A percentile compares a stretch with the other conserved stretches of the same genome.
These are phyloP conservation scores for Euclidia mi DNA, from an alignment of 2,888 invertebrate genomes.

Conservation along the genomic window DNA sequence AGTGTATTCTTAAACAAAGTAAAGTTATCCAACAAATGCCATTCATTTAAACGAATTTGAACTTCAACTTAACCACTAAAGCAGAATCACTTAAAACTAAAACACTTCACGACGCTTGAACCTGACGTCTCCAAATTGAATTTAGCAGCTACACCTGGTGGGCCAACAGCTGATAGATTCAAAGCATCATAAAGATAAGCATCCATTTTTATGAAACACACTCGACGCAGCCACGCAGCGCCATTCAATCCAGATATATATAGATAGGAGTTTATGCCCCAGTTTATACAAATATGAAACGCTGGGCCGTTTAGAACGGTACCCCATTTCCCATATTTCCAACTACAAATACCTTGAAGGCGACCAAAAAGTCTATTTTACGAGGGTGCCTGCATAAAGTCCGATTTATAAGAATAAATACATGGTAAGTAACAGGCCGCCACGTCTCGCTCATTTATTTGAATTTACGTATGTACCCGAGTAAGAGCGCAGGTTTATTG, in stretches of 20 bases:
- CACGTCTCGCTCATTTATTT: conserved; percentile 59
- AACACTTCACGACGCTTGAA: neutral
- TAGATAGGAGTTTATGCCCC: conserved; percentile 16
- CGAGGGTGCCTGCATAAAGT: conserved; percentile 69
- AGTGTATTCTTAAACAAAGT: no score
- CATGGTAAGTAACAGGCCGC: conserved; percentile 63
- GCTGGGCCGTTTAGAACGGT: conserved; percentile 41
- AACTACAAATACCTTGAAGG: conserved; percentile 55
- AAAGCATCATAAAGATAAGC: conserved; percentile 21
- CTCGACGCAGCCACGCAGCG: neutral
- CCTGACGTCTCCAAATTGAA: conserved; percentile 2
- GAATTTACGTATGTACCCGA: conserved; percentile 58
- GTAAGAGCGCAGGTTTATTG: conserved; percentile 47
- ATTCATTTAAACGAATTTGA: no score
- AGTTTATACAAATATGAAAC: conserved; percentile 37
- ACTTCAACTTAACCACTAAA: neutral
- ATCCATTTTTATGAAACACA: conserved; percentile 18
- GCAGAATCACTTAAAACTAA: neutral
- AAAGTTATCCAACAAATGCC: no score
- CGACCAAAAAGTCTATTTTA: conserved; percentile 70
- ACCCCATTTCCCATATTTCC: conserved; percentile 56
- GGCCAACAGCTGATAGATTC: conserved; percentile 7
- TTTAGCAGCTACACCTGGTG: conserved; percentile 1
- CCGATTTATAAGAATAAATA: conserved; percentile 78
- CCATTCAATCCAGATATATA: conserved; percentile 26